Evolutionary conservation across 2,888 invertebrate genomes (phyloP), one percentile per base, ranked within the genome.

Genomic region (Myopa testacea): DNA sequence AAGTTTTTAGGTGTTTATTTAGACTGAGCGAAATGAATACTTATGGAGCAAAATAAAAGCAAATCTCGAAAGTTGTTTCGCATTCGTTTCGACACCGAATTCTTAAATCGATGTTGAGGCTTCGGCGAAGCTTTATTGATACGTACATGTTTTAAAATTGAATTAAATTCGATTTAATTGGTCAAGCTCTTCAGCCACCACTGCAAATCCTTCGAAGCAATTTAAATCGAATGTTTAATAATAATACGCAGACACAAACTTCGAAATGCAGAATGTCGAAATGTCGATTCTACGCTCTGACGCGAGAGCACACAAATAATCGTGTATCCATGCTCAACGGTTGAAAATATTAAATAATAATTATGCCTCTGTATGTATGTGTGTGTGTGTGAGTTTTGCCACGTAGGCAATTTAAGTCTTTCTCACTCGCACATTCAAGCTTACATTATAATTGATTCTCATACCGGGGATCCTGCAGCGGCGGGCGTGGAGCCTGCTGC

Each of bases 371-470:
- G 62, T 45, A 10, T 62, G 45, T 45, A 26, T n/a, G 60, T 72
- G 40, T 19, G 19, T 62, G 62, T 45, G 19, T 62, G 45, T 45
- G 45, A 40, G 62, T 26, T 45, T 4, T 62, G 14, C 10, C 38
- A 62, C 45, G 40, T 63, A 6, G 55, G 58, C 40, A 58, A 38
- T 10, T 71, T 60, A 40, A 60, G 62, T 62, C 73, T 4, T 26
- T 73, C 63, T 50, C 62, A 16, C 63, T 73, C 45, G 19, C 45
- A 14, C 34, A 45, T 40, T 16, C n/a, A 37, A 65, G 14, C 65
- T 83, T 84, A 84, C 83, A 84, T 84, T 77, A 85, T 85, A 82
- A 85, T 80, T 82, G 85, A 85, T 84, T 85, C 83, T 86, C 85
- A 88, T 84, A 86, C 85, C 34, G 88, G 88, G 38, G 87, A 87